Evolutionary conservation across 1,140 invertebrate species (phyloP).

Genomic region (Drosophila paulistorum): DNA sequence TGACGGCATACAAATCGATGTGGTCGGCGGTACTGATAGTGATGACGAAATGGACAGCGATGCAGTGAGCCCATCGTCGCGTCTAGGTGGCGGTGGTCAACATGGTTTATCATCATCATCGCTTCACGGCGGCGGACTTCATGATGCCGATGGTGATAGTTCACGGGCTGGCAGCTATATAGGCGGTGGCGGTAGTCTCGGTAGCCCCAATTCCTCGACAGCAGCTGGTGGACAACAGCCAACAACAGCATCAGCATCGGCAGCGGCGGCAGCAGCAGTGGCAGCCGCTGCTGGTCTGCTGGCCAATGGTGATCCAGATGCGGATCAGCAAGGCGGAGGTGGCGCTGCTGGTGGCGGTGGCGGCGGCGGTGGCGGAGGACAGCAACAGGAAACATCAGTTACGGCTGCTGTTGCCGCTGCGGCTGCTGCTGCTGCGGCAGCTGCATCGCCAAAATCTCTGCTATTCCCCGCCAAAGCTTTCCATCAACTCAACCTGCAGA

Average conservation of each 20-base stretch:
- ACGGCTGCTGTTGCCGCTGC: neutral
- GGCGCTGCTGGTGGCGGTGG: conserved; percentile 47
- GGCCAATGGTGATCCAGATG: conserved; percentile 4
- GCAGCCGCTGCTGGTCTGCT: neutral
- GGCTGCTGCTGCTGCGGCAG: neutral
- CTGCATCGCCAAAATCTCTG: conserved; percentile 57
- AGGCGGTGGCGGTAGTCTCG: conserved; percentile 79
- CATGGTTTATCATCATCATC: conserved; percentile 84
- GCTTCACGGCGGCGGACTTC: conserved; percentile 86
- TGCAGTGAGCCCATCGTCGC: conserved; percentile 83
- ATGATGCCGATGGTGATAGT: conserved; percentile 84
- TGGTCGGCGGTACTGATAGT: conserved; percentile 88
- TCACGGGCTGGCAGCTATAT: conserved; percentile 84
- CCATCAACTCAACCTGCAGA: conserved; percentile 72
- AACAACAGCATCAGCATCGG: conserved; percentile 29
- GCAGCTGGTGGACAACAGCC: conserved; percentile 30
- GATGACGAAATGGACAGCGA: conserved; percentile 85
- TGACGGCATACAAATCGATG: conserved; percentile 88
- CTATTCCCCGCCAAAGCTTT: conserved; percentile 72
- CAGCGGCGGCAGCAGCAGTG: neutral
- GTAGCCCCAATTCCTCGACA: conserved; percentile 73
- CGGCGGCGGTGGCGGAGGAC: conserved; percentile 59
- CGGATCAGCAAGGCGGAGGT: conserved; percentile 29
- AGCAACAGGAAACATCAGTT: conserved; percentile 38
- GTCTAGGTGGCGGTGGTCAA: conserved; percentile 68